phyloP scores from a whole-genome alignment of 2,888 invertebrate species.

The Halictus ligatus region DNA sequence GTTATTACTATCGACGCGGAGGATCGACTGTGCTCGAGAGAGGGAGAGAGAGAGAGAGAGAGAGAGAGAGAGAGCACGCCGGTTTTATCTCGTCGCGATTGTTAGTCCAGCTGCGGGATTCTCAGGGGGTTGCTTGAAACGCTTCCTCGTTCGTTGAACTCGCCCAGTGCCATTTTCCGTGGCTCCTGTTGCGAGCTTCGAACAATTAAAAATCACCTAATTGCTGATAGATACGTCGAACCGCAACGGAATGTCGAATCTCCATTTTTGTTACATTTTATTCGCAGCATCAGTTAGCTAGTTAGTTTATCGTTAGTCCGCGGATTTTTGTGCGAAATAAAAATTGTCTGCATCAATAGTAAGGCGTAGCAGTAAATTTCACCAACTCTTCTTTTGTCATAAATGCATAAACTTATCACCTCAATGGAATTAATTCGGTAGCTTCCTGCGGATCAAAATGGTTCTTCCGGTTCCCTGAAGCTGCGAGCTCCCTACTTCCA shows the following conservation, averaged over 20 bases:
- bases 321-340: neutral
- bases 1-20: slow-evolving; percentile 48
- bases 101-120: slow-evolving; percentile 70
- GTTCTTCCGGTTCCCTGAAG: neutral
- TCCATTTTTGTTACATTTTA: neutral
- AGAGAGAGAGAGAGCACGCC: slow-evolving; percentile 16
- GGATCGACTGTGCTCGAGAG: slow-evolving; percentile 26
- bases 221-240: neutral
- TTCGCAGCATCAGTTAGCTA: neutral
- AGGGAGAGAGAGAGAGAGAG: neutral
- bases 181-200: neutral
- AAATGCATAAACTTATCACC: neutral
- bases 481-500: no score
- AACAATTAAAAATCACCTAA: neutral
- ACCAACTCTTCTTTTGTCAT: no score
- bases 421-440: neutral
- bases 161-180: neutral
- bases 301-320: neutral
- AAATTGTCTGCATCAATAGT: neutral
- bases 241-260: neutral
- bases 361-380: neutral
- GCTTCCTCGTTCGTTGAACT: slow-evolving; percentile 38
- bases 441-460: neutral
- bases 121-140: slow-evolving; percentile 60
- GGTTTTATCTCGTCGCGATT: slow-evolving; percentile 66